Evolutionary conservation across 1,140 invertebrate genomes (phyloP), one percentile per base, ranked within the genome.

Genomic region (Papilio xuthus): DNA sequence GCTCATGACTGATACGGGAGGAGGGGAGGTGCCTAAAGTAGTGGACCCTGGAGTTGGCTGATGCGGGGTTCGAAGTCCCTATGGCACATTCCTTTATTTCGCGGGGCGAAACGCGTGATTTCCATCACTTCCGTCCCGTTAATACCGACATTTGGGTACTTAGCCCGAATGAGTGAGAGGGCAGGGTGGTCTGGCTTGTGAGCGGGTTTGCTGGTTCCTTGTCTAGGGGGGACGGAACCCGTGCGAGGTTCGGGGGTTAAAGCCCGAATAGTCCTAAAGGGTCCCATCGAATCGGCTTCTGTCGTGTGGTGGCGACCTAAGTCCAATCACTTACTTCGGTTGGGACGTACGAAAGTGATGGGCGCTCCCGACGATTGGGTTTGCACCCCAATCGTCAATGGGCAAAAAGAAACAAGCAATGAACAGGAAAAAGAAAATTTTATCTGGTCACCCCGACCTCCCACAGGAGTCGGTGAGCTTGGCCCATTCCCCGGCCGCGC

Each of bases 391-490:
- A n/a, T 41, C 41, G 41, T n/a, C 70, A 60, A 26, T 71, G 32
- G 70, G 70, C 20, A 20, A 13, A 2, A 3, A 7, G 15, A 6
- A 20, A 71, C 70, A 71, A 71, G 70, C 70, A 71, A 42, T 18
- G 41, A 42, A 12, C 9, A 41, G 32, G 23, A 20, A 0, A n/a
- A 71, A 20, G 0, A 18, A 42, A 67, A 67, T 23, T 56, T 56
- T 67, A 67, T 69, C 23, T 69, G 26, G 63, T 37, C 26, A 67
- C 63, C 76, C 60, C 15, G 63, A 44, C 60, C 76, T 50, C 41
- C 63, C 75, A 77, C 75, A 44, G 60, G 75, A 77, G 75, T 41
- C 75, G 20, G 53, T 37, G 23, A 42, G 56, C 56, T 67, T 37
- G 60, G 44, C 76, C 41, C 32, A 15, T 28, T 50, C 67, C 23